Evolutionary conservation across 2,888 invertebrate genomes (phyloP).

Genomic region (Cheilosia scutellata): DNA sequence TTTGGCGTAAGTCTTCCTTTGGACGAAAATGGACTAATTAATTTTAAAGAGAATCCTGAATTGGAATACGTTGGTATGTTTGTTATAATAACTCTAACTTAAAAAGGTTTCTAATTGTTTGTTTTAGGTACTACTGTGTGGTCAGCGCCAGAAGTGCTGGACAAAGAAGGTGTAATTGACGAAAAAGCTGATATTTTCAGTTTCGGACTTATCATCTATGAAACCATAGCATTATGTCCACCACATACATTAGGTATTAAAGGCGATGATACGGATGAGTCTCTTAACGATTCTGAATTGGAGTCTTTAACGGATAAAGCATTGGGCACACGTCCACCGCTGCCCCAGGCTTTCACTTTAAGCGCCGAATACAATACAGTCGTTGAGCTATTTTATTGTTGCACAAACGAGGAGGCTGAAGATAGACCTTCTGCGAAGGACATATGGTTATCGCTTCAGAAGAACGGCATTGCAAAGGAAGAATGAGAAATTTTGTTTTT

Average conservation of each 20-base stretch:
- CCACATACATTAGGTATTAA: constrained; percentile 86
- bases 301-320: constrained; percentile 67
- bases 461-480: constrained; percentile 1
- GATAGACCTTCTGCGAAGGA: constrained; percentile 87
- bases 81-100: too few relatives aligned
- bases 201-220: constrained; percentile 91
- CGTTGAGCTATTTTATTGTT: constrained; percentile 89
- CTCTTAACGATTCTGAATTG: constrained; percentile 53
- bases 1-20: constrained; percentile 92
- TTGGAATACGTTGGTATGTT: constrained; percentile 86
- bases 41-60: constrained; percentile 85
- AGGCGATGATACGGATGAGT: constrained; percentile 77
- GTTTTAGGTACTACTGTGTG: constrained; percentile 90
- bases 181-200: constrained; percentile 92
- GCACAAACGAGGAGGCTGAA: constrained; percentile 87
- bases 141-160: constrained; percentile 92
- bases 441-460: constrained; percentile 77
- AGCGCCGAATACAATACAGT: constrained; percentile 87
- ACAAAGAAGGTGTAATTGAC: constrained; percentile 86
- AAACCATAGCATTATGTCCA: constrained; percentile 90
- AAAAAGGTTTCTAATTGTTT: not conserved
- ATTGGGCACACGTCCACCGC: constrained; percentile 88
- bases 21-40: constrained; percentile 87
- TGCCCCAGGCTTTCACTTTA: constrained; percentile 87
- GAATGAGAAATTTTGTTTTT: not conserved